A percentile compares a stretch with the other conserved stretches of the same genome.
phyloP scores from a whole-genome alignment of 2,888 invertebrate genomes.

The Epinotia demarniana region DNA sequence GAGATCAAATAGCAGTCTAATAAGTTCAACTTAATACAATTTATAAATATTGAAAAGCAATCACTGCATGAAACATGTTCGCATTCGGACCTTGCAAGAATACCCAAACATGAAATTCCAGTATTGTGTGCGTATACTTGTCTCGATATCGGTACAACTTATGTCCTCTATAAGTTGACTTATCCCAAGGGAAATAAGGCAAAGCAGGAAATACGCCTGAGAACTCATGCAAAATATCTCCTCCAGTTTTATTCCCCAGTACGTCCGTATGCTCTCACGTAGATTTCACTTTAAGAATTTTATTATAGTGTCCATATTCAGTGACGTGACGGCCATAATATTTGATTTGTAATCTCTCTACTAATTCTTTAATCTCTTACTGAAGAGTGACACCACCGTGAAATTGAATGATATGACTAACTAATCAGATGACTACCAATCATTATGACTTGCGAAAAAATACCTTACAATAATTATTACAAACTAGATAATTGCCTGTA shows the following conservation, averaged over 20 bases:
- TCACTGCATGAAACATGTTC: constrained; percentile 10
- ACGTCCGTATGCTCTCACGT: constrained; percentile 36
- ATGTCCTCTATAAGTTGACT: constrained; percentile 78
- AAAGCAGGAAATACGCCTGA: constrained; percentile 76
- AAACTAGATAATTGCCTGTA: too few species aligned
- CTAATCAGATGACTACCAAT: too few species aligned
- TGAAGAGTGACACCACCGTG: too few species aligned
- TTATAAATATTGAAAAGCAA: constrained; percentile 19
- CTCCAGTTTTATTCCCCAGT: constrained; percentile 59
- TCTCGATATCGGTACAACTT: constrained; percentile 71
- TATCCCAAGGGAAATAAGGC: constrained; percentile 81
- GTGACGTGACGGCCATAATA: neutral
- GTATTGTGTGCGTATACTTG: constrained; percentile 53
- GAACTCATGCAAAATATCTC: constrained; percentile 76
- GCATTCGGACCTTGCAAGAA: constrained; percentile 15
- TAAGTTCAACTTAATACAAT: neutral
- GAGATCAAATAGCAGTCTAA: neutral
- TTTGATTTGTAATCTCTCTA: neutral
- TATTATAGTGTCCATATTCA: constrained; percentile 41
- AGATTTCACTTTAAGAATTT: constrained; percentile 44
- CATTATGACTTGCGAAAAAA: too few species aligned
- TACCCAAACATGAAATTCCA: constrained; percentile 36
- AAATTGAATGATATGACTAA: too few species aligned
- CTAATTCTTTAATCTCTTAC: too few species aligned
- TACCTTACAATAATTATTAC: too few species aligned